phyloP scores from a whole-genome alignment of 2,113 vertebrate genomes.

The Brachionichthys hirsutus region DNA sequence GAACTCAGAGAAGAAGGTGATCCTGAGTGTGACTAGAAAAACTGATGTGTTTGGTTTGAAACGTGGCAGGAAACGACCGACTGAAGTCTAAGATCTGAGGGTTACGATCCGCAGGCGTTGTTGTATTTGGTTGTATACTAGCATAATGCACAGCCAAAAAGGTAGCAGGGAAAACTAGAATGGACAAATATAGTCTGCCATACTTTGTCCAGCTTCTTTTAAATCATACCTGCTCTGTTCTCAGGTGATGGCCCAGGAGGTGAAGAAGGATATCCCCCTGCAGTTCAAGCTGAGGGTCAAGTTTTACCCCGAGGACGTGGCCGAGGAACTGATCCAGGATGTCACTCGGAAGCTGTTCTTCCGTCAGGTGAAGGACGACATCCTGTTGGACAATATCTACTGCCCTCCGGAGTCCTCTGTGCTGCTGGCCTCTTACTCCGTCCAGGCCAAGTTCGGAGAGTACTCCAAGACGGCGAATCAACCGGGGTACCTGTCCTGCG shows the following conservation, averaged over 20 bases:
- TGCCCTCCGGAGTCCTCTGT: conserved; percentile 94
- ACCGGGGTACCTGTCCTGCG: conserved; percentile 84
- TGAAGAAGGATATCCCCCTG: conserved; percentile 88
- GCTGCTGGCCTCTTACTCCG: conserved; percentile 92
- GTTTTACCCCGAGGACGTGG: conserved; percentile 92
- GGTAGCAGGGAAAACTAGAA: no score
- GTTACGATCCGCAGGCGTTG: no score
- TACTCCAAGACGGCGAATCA: conserved; percentile 80
- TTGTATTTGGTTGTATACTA: no score
- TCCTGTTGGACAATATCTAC: conserved; percentile 90
- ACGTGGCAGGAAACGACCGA: no score
- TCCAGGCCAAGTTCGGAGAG: conserved; percentile 93
- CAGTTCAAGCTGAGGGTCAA: conserved; percentile 92
- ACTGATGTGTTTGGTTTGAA: neutral
- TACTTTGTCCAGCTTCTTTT: neutral
- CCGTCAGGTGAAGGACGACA: conserved; percentile 91
- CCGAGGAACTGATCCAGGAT: conserved; percentile 95
- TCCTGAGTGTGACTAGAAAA: neutral
- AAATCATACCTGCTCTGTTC: neutral
- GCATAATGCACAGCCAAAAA: no score
- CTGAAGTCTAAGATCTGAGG: no score
- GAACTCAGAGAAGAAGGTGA: conserved; percentile 94
- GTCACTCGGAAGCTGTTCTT: conserved; percentile 95
- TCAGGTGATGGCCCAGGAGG: conserved; percentile 91
- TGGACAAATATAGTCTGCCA: no score